Percentiles rank a stretch among this genome's conserved stretches.
Conservation (phyloP, 2,113 vertebrate species). For the Entosphenus tridentatus region DNA sequence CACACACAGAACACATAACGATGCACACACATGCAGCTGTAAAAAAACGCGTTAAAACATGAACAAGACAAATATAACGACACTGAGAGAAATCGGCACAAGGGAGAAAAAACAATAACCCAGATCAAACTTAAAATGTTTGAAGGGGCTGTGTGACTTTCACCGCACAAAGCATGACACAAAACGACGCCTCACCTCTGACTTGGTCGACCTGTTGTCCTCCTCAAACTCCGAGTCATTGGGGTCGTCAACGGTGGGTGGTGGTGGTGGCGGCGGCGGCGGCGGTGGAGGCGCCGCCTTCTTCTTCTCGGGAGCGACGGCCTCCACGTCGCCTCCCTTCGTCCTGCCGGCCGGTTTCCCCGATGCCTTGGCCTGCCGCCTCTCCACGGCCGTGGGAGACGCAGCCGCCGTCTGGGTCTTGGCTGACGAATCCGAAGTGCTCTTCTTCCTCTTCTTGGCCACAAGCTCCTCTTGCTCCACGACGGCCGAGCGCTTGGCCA, state of each 20-base stretch:
- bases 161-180: too few relatives aligned
- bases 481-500: slow-evolving; percentile 52
- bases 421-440: slow-evolving; percentile 46
- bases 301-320: slow-evolving; percentile 25
- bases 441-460: slow-evolving; percentile 78
- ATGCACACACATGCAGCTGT: too few relatives aligned
- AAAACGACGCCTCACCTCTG: slow-evolving; percentile 36
- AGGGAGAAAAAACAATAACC: too few relatives aligned
- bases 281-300: slow-evolving; percentile 28
- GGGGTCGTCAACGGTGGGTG: neutral
- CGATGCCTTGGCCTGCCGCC: slow-evolving; percentile 45
- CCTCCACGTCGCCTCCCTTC: slow-evolving; percentile 23
- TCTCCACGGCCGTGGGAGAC: slow-evolving; percentile 75
- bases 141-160: too few relatives aligned
- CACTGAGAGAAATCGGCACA: too few relatives aligned
- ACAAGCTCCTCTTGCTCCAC: slow-evolving; percentile 62
- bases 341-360: slow-evolving; percentile 77
- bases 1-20: too few relatives aligned
- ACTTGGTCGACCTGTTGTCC: slow-evolving; percentile 52
- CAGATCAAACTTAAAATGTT: too few relatives aligned
- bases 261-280: neutral
- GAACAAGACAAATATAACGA: too few relatives aligned
- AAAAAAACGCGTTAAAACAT: too few relatives aligned
- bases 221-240: slow-evolving; percentile 74
- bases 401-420: slow-evolving; percentile 62